Conservation (phyloP, 2,888 invertebrate species). For the Hermaeophaga mercurialis region DNA sequence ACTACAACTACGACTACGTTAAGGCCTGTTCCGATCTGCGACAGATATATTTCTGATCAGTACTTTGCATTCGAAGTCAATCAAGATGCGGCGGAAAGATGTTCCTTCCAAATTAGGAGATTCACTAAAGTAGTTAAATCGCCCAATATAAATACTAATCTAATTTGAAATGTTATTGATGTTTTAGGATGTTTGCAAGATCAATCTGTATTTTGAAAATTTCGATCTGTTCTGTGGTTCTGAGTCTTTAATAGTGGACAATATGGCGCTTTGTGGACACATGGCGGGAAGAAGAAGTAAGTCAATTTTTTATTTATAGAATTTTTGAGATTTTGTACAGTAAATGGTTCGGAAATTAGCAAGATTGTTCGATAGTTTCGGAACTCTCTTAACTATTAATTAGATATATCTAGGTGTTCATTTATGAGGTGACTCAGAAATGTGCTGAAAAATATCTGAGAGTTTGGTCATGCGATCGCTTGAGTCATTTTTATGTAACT, state of each 20-base stretch:
- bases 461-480: too few relatives aligned
- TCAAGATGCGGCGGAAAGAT: slow-evolving; percentile 13
- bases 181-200: slow-evolving; percentile 50
- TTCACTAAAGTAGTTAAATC: slow-evolving; percentile 38
- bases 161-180: too few relatives aligned
- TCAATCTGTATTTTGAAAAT: slow-evolving; percentile 48
- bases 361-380: too few relatives aligned
- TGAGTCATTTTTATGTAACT: too few relatives aligned
- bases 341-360: too few relatives aligned
- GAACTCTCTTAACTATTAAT: too few relatives aligned
- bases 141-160: too few relatives aligned
- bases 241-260: slow-evolving; percentile 50
- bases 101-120: slow-evolving; percentile 35
- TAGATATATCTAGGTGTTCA: too few relatives aligned
- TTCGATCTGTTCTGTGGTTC: slow-evolving; percentile 50
- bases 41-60: slow-evolving; percentile 41
- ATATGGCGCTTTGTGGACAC: slow-evolving; percentile 49
- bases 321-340: too few relatives aligned
- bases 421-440: too few relatives aligned
- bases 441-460: too few relatives aligned
- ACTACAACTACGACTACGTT: slow-evolving; percentile 1
- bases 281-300: slow-evolving; percentile 48
- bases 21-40: slow-evolving; percentile 35
- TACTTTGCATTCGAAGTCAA: slow-evolving; percentile 46
- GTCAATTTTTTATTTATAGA: slow-evolving; percentile 32